These are phyloP conservation scores for Chionodraco myersi DNA, from an alignment of 2,113 vertebrate species.

Conservation along the genomic window DNA sequence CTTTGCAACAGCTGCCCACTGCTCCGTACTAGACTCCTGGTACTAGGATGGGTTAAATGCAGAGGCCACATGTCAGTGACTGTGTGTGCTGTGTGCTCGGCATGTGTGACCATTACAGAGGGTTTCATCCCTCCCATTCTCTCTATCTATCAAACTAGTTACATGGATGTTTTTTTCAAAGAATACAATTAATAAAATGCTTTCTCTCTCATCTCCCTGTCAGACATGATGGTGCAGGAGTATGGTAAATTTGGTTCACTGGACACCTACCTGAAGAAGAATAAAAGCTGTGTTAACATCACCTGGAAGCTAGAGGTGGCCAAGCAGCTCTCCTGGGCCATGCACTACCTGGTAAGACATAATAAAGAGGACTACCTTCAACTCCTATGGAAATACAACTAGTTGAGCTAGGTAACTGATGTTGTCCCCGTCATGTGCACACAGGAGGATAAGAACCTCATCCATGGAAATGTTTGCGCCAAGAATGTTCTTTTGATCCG, in stretches of 20 bases:
- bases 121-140: too few species aligned
- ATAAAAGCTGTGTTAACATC: conserved; percentile 92
- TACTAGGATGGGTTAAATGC: too few species aligned
- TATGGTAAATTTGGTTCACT: conserved; percentile 95
- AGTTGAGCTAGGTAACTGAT: background rate
- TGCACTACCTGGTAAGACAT: conserved; percentile 95
- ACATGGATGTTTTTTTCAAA: background rate
- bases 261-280: conserved; percentile 95
- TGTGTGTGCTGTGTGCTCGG: too few species aligned
- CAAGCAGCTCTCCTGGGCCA: conserved; percentile 96
- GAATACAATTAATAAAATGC: background rate
- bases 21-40: too few species aligned
- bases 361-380: background rate
- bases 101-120: too few species aligned
- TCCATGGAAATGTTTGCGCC: conserved; percentile 95
- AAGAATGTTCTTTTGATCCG: conserved; percentile 96
- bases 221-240: conserved; percentile 98
- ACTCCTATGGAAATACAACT: background rate
- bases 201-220: conserved; percentile 26
- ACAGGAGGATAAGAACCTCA: conserved; percentile 93
- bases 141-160: background rate
- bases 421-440: background rate
- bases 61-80: too few species aligned
- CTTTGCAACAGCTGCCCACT: too few species aligned
- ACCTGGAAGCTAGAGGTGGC: conserved; percentile 98